Percentiles rank a stretch among this genome's conserved stretches.
phyloP scores from a whole-genome alignment of 2,888 invertebrate genomes.

The Uropetala carovei region DNA sequence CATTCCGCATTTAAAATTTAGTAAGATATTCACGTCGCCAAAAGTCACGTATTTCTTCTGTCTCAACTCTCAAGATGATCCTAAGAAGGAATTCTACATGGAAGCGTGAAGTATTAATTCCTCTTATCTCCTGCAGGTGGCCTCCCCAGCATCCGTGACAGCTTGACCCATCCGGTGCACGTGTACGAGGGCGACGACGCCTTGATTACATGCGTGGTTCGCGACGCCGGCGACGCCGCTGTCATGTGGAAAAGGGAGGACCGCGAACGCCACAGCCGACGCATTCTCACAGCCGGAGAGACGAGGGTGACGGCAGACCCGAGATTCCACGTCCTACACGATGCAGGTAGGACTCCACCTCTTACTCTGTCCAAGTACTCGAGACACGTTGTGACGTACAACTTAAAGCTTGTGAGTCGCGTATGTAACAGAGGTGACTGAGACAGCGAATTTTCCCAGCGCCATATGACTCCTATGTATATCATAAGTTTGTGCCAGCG shows the following conservation, averaged over 20 bases:
- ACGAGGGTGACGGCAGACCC: constrained; percentile 86
- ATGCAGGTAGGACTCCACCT: constrained; percentile 80
- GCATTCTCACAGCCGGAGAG: constrained; percentile 84
- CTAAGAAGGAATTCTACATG: neutral
- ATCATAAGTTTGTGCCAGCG: no score
- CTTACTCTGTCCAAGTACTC: no score
- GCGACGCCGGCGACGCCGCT: constrained; percentile 84
- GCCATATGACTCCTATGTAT: no score
- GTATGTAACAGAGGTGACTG: no score
- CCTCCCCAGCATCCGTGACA: constrained; percentile 76
- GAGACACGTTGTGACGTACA: no score
- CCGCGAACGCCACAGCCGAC: constrained; percentile 77
- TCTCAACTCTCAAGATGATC: neutral
- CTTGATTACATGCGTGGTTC: constrained; percentile 87
- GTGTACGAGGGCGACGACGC: constrained; percentile 86
- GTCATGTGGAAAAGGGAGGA: constrained; percentile 86
- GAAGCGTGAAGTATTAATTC: neutral
- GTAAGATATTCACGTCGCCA: neutral
- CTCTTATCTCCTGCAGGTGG: constrained; percentile 69
- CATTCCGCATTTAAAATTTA: no score
- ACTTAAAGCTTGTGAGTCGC: no score
- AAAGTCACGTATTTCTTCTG: neutral
- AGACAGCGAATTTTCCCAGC: no score
- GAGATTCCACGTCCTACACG: constrained; percentile 85
- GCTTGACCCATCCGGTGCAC: constrained; percentile 76